Percentiles rank a stretch among this genome's conserved stretches.
Conservation (phyloP, 2,797 vertebrate species). For the Lepus oiostolus region DNA sequence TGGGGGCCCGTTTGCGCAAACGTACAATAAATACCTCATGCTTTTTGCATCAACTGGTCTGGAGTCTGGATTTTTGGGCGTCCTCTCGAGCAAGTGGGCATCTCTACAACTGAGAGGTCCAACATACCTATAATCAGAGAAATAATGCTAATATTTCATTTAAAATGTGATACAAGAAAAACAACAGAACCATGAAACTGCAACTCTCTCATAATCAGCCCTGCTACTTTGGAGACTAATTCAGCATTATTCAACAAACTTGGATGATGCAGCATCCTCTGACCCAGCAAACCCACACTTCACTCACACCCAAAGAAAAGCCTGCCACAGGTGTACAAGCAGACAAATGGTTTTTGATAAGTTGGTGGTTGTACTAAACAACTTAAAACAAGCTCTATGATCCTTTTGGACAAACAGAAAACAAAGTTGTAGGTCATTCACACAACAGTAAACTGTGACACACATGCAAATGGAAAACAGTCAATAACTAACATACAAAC, state of each 20-base stretch:
- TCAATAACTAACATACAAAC: not conserved
- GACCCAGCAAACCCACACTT: not conserved
- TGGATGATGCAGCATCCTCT: not conserved
- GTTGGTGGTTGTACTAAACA: not conserved
- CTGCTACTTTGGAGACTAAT: not conserved
- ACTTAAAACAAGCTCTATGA: not conserved
- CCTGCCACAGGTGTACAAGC: not conserved
- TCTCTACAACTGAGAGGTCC: too few species aligned
- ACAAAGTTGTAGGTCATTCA: not conserved
- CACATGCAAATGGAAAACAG: not conserved
- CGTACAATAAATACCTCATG: too few species aligned
- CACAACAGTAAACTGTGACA: not conserved
- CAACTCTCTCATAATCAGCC: not conserved
- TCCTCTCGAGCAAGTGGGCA: too few species aligned
- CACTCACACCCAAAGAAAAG: not conserved
- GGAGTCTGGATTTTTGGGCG: too few species aligned
- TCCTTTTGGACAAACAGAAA: not conserved
- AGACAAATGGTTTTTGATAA: not conserved
- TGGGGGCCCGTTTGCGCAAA: too few species aligned
- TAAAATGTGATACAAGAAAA: slow-evolving; percentile 9
- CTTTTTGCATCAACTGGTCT: too few species aligned
- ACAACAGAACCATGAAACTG: not conserved
- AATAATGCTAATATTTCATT: not conserved
- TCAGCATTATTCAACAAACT: not conserved
- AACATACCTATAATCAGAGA: not conserved